phyloP scores from a whole-genome alignment of 2,797 vertebrate genomes.

The Lepus townsendii region DNA sequence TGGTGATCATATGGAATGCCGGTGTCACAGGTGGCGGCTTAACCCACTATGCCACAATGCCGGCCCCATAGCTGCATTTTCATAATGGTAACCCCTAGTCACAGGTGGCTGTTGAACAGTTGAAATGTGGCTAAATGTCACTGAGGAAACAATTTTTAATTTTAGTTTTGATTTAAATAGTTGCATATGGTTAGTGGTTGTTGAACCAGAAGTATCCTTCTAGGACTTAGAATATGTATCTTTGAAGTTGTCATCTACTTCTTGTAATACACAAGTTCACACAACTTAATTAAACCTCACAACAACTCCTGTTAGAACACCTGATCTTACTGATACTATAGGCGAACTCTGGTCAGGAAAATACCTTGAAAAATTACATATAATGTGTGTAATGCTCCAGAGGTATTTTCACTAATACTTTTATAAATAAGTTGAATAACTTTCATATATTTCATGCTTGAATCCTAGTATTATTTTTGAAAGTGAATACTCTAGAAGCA shows the following conservation, averaged over 20 bases:
- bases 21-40: too few relatives aligned
- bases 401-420: slow-evolving; percentile 58
- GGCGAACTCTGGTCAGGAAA: slow-evolving; percentile 16
- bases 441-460: neutral
- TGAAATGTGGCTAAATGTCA: neutral
- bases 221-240: neutral
- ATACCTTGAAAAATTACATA: slow-evolving; percentile 38
- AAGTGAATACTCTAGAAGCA: neutral
- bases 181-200: neutral
- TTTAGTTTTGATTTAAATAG: neutral
- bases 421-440: neutral
- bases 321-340: neutral
- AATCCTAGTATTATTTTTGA: slow-evolving; percentile 35
- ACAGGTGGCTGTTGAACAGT: neutral
- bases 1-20: too few relatives aligned
- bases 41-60: too few relatives aligned
- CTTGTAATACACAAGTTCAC: too few relatives aligned
- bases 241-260: neutral
- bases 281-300: neutral
- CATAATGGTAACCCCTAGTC: neutral
- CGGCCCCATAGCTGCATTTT: neutral
- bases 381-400: slow-evolving; percentile 5
- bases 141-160: neutral
- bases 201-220: neutral
- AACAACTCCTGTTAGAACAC: neutral